phyloP scores from a whole-genome alignment of 2,113 vertebrate genomes.

The Onychostruthus taczanowskii region DNA sequence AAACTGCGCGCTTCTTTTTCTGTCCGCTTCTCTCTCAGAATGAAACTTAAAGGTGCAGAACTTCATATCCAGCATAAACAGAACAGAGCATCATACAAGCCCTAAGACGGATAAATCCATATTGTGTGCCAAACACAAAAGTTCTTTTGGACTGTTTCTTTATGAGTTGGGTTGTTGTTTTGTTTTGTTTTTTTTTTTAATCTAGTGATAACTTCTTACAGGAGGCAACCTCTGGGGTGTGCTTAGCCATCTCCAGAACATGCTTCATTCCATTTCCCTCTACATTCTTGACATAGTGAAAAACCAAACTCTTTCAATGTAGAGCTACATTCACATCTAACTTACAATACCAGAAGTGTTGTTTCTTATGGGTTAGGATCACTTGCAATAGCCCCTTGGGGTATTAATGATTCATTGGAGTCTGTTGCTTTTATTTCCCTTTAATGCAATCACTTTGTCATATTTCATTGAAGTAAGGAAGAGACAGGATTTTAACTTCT shows the following conservation, averaged over 20 bases:
- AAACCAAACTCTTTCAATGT: not conserved
- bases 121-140: not conserved
- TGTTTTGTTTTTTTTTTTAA: not conserved
- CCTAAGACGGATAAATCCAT: not conserved
- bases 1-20: not conserved
- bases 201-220: not conserved
- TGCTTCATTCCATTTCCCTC: not conserved
- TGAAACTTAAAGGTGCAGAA: not conserved
- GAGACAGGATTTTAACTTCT: not conserved
- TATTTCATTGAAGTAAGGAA: not conserved
- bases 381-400: not conserved
- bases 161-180: not conserved
- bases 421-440: not conserved
- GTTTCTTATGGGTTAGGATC: not conserved
- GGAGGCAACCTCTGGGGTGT: not conserved
- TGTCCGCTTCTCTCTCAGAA: not conserved
- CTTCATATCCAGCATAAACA: not conserved
- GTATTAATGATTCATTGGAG: not conserved
- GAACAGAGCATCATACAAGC: not conserved
- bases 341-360: not conserved
- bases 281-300: not conserved
- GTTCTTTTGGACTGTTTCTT: not conserved
- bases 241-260: not conserved
- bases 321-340: not conserved
- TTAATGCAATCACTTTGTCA: not conserved